Base-by-base conservation (phyloP, 1,140 invertebrate genomes). In the Drosophila pachea region DNA sequence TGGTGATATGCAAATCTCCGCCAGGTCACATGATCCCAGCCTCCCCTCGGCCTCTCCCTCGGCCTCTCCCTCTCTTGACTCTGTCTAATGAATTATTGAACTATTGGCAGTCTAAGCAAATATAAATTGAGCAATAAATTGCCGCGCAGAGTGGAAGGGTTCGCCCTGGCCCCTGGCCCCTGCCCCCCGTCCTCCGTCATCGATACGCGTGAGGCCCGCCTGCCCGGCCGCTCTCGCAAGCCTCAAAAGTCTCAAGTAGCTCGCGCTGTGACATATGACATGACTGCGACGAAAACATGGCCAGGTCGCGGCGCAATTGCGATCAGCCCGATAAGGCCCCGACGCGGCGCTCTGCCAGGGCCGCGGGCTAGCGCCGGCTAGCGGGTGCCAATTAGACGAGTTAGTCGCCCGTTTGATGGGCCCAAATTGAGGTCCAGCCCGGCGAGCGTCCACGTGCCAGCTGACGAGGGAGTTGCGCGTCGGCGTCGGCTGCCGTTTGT, bases 121-220 rank as follows among this genome's bases (percentile, higher is more conserved):
- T 74, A 84, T 84, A 78, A 84, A 84, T 84, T 84, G 79, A 83
- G 76, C 79, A 84, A 84, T 83, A 76, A 78, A 83, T 84, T 83
- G 4, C 12, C 11, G 29, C 42, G 1, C 8, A n/a, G 5, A 54
- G 16, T 48, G 22, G 22, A 22, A 11, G 9, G 22, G 22, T 4
- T 16, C n/a, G n/a, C 22, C 22, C 22, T 3, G 1, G 22, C 22
- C 22, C 22, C 22, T 22, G 22, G 22, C 22, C 22, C 22, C 22
- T 2, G 22, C 3, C 22, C 22, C 22, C 22, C 22, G 1, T 4
- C 4, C 14, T 5, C 0, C 56, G 78, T 67, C 62, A 83, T 83
- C 68, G 79, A 83, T 84, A 84, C 49, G 75, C 79, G 79, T 83
- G 78, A 84, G 79, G 83, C 56, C 12, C 5, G 3, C 8, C 6